Percentiles rank a stretch among this genome's conserved stretches.
Conservation (phyloP, 2,797 vertebrate species). For the Lateolabrax maculatus region DNA sequence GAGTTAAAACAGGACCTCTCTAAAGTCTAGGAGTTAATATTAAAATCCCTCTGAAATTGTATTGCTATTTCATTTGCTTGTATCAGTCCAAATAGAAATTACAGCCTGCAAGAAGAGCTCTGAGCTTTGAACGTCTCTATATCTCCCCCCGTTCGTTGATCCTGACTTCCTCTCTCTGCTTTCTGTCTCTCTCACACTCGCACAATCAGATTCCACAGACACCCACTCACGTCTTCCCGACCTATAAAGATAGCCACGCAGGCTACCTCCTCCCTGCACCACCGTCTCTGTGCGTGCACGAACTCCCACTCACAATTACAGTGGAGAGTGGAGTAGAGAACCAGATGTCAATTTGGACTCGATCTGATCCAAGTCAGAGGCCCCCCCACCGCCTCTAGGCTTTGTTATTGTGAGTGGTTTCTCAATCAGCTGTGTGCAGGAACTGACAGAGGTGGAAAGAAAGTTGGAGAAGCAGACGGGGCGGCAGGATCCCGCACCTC, state of each 20-base stretch:
- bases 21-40: not conserved
- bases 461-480: constrained; percentile 6
- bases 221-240: constrained; percentile 45
- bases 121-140: not conserved
- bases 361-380: constrained; percentile 48
- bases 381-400: constrained; percentile 33
- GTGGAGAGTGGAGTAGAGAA: constrained; percentile 64
- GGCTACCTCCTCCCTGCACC: constrained; percentile 37
- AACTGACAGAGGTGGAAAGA: constrained; percentile 55
- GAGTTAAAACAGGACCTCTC: not conserved
- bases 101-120: not conserved
- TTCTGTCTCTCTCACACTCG: constrained; percentile 47
- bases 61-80: not conserved
- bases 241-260: constrained; percentile 38
- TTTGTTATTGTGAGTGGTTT: constrained; percentile 74
- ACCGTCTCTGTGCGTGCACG: not conserved
- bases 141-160: not conserved
- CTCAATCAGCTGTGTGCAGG: constrained; percentile 63
- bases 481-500: constrained; percentile 17
- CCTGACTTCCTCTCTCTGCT: constrained; percentile 45
- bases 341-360: constrained; percentile 77
- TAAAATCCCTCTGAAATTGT: not conserved
- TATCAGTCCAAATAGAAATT: not conserved
- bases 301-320: constrained; percentile 70
- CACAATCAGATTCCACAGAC: constrained; percentile 58